Percentiles rank a stretch among this genome's conserved stretches.
These are phyloP conservation scores for Oncorhynchus gorbuscha DNA, from an alignment of 2,113 vertebrate species.

Conservation along the genomic window DNA sequence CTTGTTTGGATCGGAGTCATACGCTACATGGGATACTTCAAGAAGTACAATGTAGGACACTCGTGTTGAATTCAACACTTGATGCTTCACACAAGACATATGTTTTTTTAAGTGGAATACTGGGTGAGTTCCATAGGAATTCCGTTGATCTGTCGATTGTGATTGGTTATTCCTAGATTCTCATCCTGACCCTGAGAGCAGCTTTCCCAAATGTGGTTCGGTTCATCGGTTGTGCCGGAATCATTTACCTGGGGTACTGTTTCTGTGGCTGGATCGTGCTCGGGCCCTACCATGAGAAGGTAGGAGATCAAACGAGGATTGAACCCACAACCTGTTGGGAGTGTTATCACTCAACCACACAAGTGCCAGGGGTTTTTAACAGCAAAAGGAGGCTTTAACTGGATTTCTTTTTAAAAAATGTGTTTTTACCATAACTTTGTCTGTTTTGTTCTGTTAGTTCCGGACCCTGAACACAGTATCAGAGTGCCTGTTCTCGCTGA, in stretches of 20 bases:
- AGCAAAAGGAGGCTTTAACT: no score
- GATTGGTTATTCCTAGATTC: constrained; percentile 46
- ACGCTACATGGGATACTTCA: constrained; percentile 92
- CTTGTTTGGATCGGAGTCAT: constrained; percentile 94
- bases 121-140: not conserved
- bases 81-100: no score
- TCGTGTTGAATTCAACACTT: not conserved
- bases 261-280: constrained; percentile 97
- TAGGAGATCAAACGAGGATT: constrained; percentile 32
- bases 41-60: constrained; percentile 91
- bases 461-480: constrained; percentile 88
- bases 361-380: no score
- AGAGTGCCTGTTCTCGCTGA: constrained; percentile 91
- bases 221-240: constrained; percentile 90
- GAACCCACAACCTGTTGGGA: not conserved
- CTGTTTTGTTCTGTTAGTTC: constrained; percentile 73
- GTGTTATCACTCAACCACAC: no score
- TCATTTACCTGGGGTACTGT: constrained; percentile 95
- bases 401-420: not conserved
- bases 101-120: not conserved
- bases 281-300: constrained; percentile 93
- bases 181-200: constrained; percentile 82
- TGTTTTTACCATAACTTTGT: not conserved
- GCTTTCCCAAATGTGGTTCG: constrained; percentile 89
- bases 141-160: not conserved